Base-by-base conservation (phyloP, 2,797 vertebrate genomes). In the Cuculus canorus region DNA sequence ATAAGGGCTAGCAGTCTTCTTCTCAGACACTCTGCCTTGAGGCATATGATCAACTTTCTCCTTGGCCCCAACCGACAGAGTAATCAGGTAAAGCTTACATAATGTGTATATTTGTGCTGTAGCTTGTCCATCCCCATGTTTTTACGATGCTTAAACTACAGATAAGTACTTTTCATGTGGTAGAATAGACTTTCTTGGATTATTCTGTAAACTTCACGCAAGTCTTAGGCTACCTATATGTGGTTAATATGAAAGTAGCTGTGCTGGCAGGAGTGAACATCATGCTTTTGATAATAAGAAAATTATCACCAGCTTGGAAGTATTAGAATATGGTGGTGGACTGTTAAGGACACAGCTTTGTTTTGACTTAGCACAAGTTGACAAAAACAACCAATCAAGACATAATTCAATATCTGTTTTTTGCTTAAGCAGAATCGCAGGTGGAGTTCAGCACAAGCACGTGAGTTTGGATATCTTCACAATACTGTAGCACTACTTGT, bases 371-470 rank as follows among this genome's bases (percentile, higher is more conserved):
- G 10, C 18, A 66, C 39, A 66, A 80, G 35, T 56, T 7, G 4
- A 32, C 54, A 52, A 21, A 69, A 50, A 83, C 25, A 65, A 7
- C 7, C 4, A 17, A 9, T 37, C 43, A 52, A 7, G 63, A 76
- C 37, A 27, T 72, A 61, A 94, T 72, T 54, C 47, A 69, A 30
- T 63, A 10, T 89, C 61, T 92, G 52, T 43, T 84, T 84, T 92
- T 91, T 85, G 16, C 47, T 77, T 65, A 88, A 93, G 39, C 96
- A 99, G 99, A 99, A 99, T 92, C 99, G 99, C 21, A 98, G 99
- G n/a, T 99, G 99, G 99, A 99, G 98, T 97, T 99, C 99, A 10
- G 98, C 99, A 54, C 99, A 99, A 96, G 99, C 99, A 24, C 98
- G 99, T 10, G 99, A 99, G 97, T 99, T 99, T 95, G 98, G 99